Evolutionary conservation across 2,113 vertebrate genomes (phyloP), one percentile per base, ranked within the genome.

Genomic region (Channa maculata): DNA sequence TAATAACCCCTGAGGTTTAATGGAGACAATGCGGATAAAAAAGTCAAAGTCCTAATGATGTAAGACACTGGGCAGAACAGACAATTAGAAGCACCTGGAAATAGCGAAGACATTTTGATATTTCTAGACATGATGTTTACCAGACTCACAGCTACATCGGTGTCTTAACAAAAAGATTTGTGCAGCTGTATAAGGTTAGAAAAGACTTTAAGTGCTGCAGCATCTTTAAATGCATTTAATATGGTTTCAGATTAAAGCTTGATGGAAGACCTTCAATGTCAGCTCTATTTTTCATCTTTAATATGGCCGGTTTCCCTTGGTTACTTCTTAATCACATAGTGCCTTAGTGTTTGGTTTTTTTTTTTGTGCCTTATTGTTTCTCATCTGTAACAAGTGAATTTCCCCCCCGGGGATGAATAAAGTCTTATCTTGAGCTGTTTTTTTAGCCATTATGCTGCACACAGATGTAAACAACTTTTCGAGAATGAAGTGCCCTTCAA

Each of bases 1-100:
- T 84, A 91, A 90, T 86, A 86, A 87, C 82, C 80, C 58, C 8
- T 62, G 79, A 82, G 81, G 78, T 88, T 86, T 86, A 76, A 86
- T 80, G 52, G 59, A 80, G 67, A 62, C 7, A 36, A 57, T 52
- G 59, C 60, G 39, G 55, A 59, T 67, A 2, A 2, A 24, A 24
- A 24, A 4, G 61, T 78, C 54, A 48, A 41, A 73, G 66, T 50
- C 15, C 57, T 69, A 75, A 72, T 52, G 51, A 61, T 8, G 5
- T 34, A 5, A 11, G 38, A 64, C 59, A 36, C 13, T 33, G 11
- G 53, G 8, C 3, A 43, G n/a, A 46, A 48, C 5, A 62, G 43
- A 72, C 45, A 43, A 68, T 2, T n/a, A 37, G 34, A 24, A 68
- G 33, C 14, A 66, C 63, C 15, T 75, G 62, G 11, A 61, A 61